Evolutionary conservation across 1,140 invertebrate species (phyloP), one percentile per base, ranked within the genome.

Genomic region (Manduca sexta): DNA sequence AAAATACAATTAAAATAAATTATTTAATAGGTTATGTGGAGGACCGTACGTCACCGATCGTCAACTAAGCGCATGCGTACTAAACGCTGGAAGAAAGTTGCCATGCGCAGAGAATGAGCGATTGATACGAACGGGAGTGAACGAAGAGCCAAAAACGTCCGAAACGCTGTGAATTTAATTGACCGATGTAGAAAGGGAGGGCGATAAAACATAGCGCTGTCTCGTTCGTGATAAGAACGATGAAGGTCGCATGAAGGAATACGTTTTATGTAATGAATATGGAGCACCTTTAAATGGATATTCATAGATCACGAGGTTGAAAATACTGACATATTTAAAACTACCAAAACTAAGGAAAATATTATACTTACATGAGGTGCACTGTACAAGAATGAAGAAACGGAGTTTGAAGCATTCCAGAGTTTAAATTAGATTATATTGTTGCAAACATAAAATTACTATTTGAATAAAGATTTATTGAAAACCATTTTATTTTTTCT

Each of bases 31-130:
- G 60, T 67, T 60, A 63, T 51, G 41, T 55, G 56, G 53, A 61
- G 56, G 45, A 49, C 17, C 39, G 51, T 43, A 14, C 42, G 43
- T 49, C 42, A 52, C 56, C 57, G 58, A 31, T 47, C 68, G 62
- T 69, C 62, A 66, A 48, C 26, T 48, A 54, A 43, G 45, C 69
- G 63, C 69, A 66, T 66, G 69, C 65, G 69, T 44, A 58, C 60
- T 61, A 56, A n/a, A 35, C 46, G 51, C 52, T 35, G 47, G 33
- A 62, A 64, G 64, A 61, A 69, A 69, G 63, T 64, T 48, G 48
- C 55, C 61, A 48, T 59, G 53, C 63, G 66, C 56, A 40, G 7
- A 26, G 50, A 67, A 42, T 49, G 52, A 60, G 34, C 40, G 52
- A 56, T 29, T 45, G 52, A 50, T 30, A 15, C 29, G 31, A 47